Evolutionary conservation across 2,888 invertebrate genomes (phyloP), one percentile per base, ranked within the genome.

Genomic region (Seira musarum): DNA sequence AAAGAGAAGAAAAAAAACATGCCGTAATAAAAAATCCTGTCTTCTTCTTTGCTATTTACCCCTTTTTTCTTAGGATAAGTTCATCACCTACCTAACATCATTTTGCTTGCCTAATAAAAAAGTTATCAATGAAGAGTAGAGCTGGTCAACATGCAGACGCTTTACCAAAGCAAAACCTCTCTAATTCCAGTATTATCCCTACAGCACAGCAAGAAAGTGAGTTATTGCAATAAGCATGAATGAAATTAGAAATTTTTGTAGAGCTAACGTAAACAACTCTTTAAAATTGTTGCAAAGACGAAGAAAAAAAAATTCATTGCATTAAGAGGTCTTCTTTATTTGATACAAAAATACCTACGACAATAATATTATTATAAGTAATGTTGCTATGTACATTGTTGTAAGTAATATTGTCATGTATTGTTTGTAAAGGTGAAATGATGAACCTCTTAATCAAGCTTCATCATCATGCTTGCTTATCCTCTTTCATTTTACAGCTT

Each of bases 391-490:
- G n/a, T 57, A 15, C 57, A 57, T 10, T 17, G n/a, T 57, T n/a
- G n/a, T 57, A 57, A n/a, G 57, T 57, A 57, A 57, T 57, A 57
- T 57, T 57, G 57, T 57, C 57, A 57, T 57, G 57, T 57, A 57
- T 3, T n/a, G 5, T n/a, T 40, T 40, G 57, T 57, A 57, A 6
- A 57, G 17, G 57, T 8, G 17, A 57, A 57, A 57, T 57, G 10
- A 57, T n/a, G n/a, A n/a, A n/a, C n/a, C n/a, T n/a, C n/a, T n/a
- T n/a, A n/a, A n/a, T 57, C 57, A 57, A 17, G 57, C n/a, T n/a
- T 13, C 57, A n/a, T 57, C 57, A 57, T 57, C 57, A 57, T 57
- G 57, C 17, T 40, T n/a, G n/a, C 40, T 40, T 13, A 40, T 40
- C n/a, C 40, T 57, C 10, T 17, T 13, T 57, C 57, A 57, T n/a